Conservation (phyloP, 2,888 invertebrate genomes). For the Colletes collaris region DNA sequence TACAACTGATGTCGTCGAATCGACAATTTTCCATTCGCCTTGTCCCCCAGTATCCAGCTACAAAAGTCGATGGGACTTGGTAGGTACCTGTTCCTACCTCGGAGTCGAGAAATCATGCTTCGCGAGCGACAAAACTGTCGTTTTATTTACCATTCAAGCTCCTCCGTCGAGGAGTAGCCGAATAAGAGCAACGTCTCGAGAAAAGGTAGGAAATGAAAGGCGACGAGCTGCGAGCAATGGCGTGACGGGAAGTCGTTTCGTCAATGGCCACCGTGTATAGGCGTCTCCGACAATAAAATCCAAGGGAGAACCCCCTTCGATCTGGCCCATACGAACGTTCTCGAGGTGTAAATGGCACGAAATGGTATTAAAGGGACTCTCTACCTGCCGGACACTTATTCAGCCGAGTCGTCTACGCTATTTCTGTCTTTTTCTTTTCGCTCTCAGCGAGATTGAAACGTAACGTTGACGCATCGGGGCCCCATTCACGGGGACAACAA, state of each 20-base stretch:
- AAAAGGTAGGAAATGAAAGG: slow-evolving; percentile 29
- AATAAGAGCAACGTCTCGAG: slow-evolving; percentile 19
- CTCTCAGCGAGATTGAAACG: slow-evolving; percentile 67
- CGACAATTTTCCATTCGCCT: neutral
- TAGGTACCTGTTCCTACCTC: slow-evolving; percentile 32
- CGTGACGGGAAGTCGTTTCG: slow-evolving; percentile 77
- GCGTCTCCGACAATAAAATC: slow-evolving; percentile 49
- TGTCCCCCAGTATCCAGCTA: neutral
- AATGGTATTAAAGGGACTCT: slow-evolving; percentile 61
- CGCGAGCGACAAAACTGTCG: slow-evolving; percentile 1
- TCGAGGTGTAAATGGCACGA: slow-evolving; percentile 69
- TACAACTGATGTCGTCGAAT: no score
- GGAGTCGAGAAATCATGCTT: slow-evolving; percentile 1
- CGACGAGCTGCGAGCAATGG: slow-evolving; percentile 59
- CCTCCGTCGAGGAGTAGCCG: neutral
- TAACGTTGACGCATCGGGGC: slow-evolving; percentile 69
- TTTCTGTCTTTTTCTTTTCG: neutral
- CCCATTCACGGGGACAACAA: slow-evolving; percentile 53
- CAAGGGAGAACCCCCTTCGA: slow-evolving; percentile 45
- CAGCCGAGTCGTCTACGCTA: slow-evolving; percentile 7
- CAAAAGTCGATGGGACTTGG: neutral
- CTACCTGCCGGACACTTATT: slow-evolving; percentile 68
- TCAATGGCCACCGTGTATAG: slow-evolving; percentile 69
- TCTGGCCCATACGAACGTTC: slow-evolving; percentile 32
- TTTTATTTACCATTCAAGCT: slow-evolving; percentile 17